These are phyloP conservation scores for Polymixis flavicincta DNA, from an alignment of 2,888 invertebrate species.

Conservation along the genomic window DNA sequence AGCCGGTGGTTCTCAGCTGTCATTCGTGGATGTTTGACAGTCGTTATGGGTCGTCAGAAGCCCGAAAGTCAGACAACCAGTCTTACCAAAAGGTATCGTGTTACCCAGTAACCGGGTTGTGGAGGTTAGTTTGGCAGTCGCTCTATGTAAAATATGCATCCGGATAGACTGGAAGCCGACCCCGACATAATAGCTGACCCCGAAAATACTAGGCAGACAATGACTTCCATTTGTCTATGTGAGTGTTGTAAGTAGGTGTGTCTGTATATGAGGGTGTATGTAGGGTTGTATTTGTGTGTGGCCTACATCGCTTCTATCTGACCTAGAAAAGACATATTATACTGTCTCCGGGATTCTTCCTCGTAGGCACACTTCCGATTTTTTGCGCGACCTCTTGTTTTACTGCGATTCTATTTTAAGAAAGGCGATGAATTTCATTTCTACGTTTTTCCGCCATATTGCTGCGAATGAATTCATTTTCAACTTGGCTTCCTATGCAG, in stretches of 20 bases:
- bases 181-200: too few relatives aligned
- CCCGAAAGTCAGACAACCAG: too few relatives aligned
- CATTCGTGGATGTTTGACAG: too few relatives aligned
- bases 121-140: too few relatives aligned
- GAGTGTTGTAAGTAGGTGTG: slow-evolving; percentile 2
- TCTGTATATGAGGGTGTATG: slow-evolving; percentile 9
- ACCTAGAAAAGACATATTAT: slow-evolving; percentile 58
- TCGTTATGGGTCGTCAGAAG: too few relatives aligned
- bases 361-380: slow-evolving; percentile 41
- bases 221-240: slow-evolving; percentile 3
- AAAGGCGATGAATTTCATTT: slow-evolving; percentile 25
- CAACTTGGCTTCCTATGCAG: neutral
- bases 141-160: too few relatives aligned
- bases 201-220: too few relatives aligned
- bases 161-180: too few relatives aligned
- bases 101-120: too few relatives aligned
- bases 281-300: slow-evolving; percentile 37
- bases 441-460: neutral
- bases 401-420: slow-evolving; percentile 41
- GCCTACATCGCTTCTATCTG: slow-evolving; percentile 57
- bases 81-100: too few relatives aligned
- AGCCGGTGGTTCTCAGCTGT: too few relatives aligned
- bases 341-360: slow-evolving; percentile 32
- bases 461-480: neutral
- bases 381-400: slow-evolving; percentile 46